These are phyloP conservation scores for Tachycineta bicolor DNA, from an alignment of 2,113 vertebrate species.

Conservation along the genomic window DNA sequence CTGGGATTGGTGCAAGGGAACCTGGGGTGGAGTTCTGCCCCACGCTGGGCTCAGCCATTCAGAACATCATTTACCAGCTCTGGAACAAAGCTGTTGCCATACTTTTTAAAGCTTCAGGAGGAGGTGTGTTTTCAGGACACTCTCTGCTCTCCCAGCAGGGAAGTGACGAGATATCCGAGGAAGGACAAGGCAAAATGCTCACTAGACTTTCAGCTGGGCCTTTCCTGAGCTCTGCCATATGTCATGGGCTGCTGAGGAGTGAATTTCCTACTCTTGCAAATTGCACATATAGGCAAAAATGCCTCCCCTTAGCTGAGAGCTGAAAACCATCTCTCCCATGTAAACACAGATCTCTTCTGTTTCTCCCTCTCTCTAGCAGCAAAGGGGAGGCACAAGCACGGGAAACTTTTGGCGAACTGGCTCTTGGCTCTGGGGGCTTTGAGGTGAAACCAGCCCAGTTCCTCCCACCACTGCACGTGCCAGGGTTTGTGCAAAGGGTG, in stretches of 20 bases:
- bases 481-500: background rate
- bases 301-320: background rate
- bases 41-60: background rate
- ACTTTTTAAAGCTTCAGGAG: background rate
- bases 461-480: background rate
- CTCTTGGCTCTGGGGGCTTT: background rate
- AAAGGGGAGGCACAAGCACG: background rate
- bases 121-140: background rate
- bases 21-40: background rate
- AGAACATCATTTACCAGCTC: background rate
- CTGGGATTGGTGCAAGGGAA: background rate
- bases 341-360: background rate
- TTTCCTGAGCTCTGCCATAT: background rate
- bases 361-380: background rate
- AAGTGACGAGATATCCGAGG: rapidly evolving
- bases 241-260: background rate
- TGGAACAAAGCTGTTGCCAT: rapidly evolving
- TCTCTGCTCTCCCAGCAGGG: background rate
- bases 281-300: background rate
- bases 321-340: background rate
- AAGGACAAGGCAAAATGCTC: background rate
- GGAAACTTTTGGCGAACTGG: background rate
- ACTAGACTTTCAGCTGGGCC: background rate
- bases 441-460: background rate
- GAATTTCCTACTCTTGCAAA: background rate